These are phyloP conservation scores for Scaeva pyrastri DNA, from an alignment of 2,888 invertebrate species.

Conservation along the genomic window DNA sequence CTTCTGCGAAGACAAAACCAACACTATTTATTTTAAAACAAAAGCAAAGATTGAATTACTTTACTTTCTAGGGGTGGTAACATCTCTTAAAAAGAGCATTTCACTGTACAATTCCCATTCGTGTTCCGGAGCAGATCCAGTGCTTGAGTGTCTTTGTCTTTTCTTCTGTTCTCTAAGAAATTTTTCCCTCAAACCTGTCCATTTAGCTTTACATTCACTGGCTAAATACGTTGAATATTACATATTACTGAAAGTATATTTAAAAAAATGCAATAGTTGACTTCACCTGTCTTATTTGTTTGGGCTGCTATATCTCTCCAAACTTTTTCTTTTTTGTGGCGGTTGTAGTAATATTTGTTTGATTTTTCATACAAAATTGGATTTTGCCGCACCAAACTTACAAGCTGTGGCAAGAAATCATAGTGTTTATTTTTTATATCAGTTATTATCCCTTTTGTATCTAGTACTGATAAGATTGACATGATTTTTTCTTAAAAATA, in stretches of 20 bases:
- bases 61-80: background rate
- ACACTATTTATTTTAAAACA: background rate
- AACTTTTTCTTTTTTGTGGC: background rate
- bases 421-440: background rate
- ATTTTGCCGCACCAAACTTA: background rate
- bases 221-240: background rate
- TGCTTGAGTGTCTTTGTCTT: background rate
- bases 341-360: background rate
- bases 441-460: background rate
- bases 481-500: too few relatives aligned
- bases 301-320: background rate
- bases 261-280: background rate
- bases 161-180: background rate
- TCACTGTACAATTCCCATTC: background rate
- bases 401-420: background rate
- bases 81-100: background rate
- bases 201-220: background rate
- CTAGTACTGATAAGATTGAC: too few relatives aligned
- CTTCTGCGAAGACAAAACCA: background rate
- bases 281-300: background rate
- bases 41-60: background rate
- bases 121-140: background rate
- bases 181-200: background rate
- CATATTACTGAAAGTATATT: too few relatives aligned
- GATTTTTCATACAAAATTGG: background rate